Conservation (phyloP, 2,888 invertebrate species). For the Dorcus parallelipipedus region DNA sequence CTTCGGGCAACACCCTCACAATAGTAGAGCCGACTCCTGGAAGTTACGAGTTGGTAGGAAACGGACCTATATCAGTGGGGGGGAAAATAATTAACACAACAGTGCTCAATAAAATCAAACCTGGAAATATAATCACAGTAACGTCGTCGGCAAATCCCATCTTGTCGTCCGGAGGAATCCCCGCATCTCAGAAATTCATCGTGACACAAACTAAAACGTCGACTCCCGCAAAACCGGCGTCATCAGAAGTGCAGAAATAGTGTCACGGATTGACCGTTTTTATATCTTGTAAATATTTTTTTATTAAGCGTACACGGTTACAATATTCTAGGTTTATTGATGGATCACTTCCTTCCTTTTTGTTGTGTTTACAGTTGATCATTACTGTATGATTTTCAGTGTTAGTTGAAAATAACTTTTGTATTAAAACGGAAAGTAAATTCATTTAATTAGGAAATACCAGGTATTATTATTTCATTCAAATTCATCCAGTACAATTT, state of each 20-base stretch:
- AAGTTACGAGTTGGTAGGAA: conserved; percentile 35
- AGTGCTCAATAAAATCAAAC: conserved; percentile 15
- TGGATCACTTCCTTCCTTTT: too few relatives aligned
- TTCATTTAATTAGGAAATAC: not conserved
- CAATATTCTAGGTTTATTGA: too few relatives aligned
- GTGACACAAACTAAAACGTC: not conserved
- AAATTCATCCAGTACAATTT: not conserved
- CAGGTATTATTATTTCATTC: not conserved
- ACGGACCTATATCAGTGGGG: conserved; percentile 23
- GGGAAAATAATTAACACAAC: conserved; percentile 14
- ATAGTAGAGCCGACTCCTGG: conserved; percentile 41
- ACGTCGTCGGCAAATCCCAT: not conserved
- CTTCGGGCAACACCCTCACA: conserved; percentile 30
- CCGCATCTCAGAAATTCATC: not conserved
- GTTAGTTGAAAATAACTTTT: not conserved
- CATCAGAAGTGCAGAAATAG: not conserved
- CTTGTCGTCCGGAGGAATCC: not conserved
- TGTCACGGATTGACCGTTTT: not conserved
- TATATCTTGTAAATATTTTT: conserved; percentile 4
- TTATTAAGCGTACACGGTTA: too few relatives aligned
- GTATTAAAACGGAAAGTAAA: not conserved
- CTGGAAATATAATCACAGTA: conserved; percentile 8
- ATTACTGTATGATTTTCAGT: not conserved
- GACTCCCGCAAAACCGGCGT: not conserved
- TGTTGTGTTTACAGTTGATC: not conserved